These are phyloP conservation scores for Eudasyphora cyanicolor DNA, from an alignment of 2,888 invertebrate species.

Conservation along the genomic window DNA sequence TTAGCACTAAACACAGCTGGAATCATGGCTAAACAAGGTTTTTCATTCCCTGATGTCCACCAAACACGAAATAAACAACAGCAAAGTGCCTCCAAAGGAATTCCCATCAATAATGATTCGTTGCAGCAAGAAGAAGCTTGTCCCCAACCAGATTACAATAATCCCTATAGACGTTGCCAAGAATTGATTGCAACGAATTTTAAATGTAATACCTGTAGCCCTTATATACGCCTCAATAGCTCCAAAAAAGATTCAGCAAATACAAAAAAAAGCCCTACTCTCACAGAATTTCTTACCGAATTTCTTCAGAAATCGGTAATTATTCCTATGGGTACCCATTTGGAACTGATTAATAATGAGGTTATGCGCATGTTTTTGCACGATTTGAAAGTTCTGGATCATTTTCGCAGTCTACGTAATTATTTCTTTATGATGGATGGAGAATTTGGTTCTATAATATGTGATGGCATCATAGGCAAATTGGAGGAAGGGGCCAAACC, in stretches of 20 bases:
- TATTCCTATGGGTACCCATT: slow-evolving; percentile 85
- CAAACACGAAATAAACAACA: slow-evolving; percentile 54
- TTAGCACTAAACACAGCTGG: slow-evolving; percentile 74
- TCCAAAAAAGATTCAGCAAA: slow-evolving; percentile 14
- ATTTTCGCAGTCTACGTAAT: slow-evolving; percentile 87
- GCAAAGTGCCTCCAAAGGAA: slow-evolving; percentile 48
- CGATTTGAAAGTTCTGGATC: slow-evolving; percentile 83
- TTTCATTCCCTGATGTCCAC: slow-evolving; percentile 67
- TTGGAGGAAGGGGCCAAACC: slow-evolving; percentile 85
- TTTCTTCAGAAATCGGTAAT: slow-evolving; percentile 85
- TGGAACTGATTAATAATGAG: slow-evolving; percentile 86
- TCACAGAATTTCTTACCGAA: slow-evolving; percentile 79
- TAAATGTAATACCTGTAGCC: slow-evolving; percentile 69
- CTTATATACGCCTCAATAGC: slow-evolving; percentile 69
- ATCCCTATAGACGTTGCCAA: slow-evolving; percentile 70
- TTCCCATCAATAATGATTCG: slow-evolving; percentile 49
- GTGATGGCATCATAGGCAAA: slow-evolving; percentile 85
- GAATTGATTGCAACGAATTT: slow-evolving; percentile 72
- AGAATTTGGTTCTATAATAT: slow-evolving; percentile 88
- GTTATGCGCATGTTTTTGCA: slow-evolving; percentile 86
- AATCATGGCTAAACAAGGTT: slow-evolving; percentile 70
- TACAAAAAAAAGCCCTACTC: slow-evolving; percentile 65
- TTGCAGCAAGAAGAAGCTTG: slow-evolving; percentile 45
- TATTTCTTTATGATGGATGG: slow-evolving; percentile 91
- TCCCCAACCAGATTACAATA: slow-evolving; percentile 57